Evolutionary conservation across 2,888 invertebrate genomes (phyloP).

Genomic region (Philereme transversata): DNA sequence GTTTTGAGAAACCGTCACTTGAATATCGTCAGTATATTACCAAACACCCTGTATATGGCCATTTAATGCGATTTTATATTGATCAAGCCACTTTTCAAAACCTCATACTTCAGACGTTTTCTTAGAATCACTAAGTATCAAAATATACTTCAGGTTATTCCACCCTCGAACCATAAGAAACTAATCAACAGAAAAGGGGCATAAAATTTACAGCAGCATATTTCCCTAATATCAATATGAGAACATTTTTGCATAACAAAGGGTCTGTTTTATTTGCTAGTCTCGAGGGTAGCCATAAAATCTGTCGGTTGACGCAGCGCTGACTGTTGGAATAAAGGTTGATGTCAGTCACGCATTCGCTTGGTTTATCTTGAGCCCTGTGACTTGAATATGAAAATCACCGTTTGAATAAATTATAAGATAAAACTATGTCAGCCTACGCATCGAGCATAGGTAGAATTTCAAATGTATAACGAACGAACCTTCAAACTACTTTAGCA

Average conservation of each 20-base stretch:
- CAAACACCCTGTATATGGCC: too few species aligned
- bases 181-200: conserved; percentile 32
- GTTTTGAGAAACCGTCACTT: too few species aligned
- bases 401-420: conserved; percentile 11
- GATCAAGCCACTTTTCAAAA: too few species aligned
- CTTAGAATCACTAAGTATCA: too few species aligned
- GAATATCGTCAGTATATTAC: too few species aligned
- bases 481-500: too few species aligned
- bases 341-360: conserved; percentile 22
- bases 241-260: conserved; percentile 55
- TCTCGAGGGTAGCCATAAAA: conserved; percentile 49
- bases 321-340: conserved; percentile 34
- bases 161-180: background rate
- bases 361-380: conserved; percentile 20
- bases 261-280: conserved; percentile 59
- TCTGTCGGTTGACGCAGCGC: conserved; percentile 45
- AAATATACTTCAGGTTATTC: background rate
- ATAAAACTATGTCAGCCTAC: conserved; percentile 1
- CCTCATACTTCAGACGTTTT: too few species aligned
- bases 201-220: conserved; percentile 36
- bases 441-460: too few species aligned
- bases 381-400: conserved; percentile 22
- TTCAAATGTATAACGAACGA: too few species aligned
- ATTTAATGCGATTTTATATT: too few species aligned
- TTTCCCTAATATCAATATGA: conserved; percentile 51